Percentiles rank a stretch among this genome's conserved stretches.
Evolutionary conservation across 2,113 vertebrate genomes (phyloP).

Genomic region (Noturus placidus): DNA sequence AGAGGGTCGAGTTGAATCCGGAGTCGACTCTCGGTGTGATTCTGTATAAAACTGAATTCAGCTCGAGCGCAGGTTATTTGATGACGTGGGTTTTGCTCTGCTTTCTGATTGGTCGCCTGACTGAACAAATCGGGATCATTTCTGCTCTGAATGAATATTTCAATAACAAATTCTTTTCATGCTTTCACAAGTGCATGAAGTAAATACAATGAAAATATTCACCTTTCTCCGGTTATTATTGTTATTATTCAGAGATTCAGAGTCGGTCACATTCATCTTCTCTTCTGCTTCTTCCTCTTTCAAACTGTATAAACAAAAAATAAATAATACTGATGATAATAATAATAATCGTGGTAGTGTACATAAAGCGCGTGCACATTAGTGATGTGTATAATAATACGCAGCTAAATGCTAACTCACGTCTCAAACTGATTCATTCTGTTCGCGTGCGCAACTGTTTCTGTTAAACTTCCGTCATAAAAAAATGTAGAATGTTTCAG

Average conservation of each 20-base stretch:
- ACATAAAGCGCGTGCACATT: background rate
- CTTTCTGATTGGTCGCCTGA: background rate
- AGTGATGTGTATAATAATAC: background rate
- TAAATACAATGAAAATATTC: background rate
- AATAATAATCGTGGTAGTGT: no score
- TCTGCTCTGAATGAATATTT: background rate
- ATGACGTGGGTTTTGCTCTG: background rate
- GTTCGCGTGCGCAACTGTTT: background rate
- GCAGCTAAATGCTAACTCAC: constrained; percentile 46
- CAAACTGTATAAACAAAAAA: constrained; percentile 46
- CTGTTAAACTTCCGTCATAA: background rate
- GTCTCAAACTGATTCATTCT: constrained; percentile 52
- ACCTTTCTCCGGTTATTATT: constrained; percentile 51
- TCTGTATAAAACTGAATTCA: background rate
- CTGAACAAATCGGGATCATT: background rate
- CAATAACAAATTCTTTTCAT: no score
- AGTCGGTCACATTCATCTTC: constrained; percentile 51
- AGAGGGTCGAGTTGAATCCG: background rate
- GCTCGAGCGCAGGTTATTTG: background rate
- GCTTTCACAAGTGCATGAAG: background rate
- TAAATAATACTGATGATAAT: background rate
- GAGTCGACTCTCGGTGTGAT: background rate
- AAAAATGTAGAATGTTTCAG: background rate
- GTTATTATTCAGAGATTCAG: constrained; percentile 43
- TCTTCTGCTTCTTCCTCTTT: constrained; percentile 56